Conservation (phyloP, 2,888 invertebrate species). For the Hylaea fasciaria region DNA sequence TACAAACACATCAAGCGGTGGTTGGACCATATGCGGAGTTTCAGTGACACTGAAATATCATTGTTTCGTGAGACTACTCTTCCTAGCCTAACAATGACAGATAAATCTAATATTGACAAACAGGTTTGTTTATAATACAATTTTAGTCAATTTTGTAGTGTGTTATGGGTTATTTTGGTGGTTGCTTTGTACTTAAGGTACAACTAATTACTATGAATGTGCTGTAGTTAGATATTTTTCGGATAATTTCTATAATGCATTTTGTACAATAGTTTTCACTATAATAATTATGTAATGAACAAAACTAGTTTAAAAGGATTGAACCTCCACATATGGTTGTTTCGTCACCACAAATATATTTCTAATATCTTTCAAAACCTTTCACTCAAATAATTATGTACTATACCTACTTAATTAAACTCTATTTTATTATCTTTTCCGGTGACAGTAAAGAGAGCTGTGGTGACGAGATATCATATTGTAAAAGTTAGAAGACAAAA, state of each 20-base stretch:
- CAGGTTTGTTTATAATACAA: conserved; percentile 65
- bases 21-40: conserved; percentile 86
- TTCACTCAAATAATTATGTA: neutral
- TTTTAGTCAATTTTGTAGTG: conserved; percentile 31
- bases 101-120: conserved; percentile 58
- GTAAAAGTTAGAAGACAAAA: conserved; percentile 46
- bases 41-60: conserved; percentile 77
- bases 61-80: conserved; percentile 66
- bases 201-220: too few species aligned
- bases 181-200: conserved; percentile 10
- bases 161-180: conserved; percentile 34
- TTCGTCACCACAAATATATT: conserved; percentile 58
- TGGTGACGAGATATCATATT: conserved; percentile 75
- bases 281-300: too few species aligned
- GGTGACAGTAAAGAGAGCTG: conserved; percentile 63
- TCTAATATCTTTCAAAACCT: neutral
- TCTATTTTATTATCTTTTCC: conserved; percentile 64
- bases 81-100: conserved; percentile 52
- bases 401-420: conserved; percentile 26
- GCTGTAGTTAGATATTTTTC: conserved; percentile 23
- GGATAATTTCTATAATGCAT: too few species aligned
- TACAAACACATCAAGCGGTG: conserved; percentile 84
- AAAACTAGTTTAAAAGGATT: conserved; percentile 30
- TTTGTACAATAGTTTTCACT: too few species aligned
- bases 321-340: conserved; percentile 73